Percentiles rank a stretch among this genome's conserved stretches.
Conservation (phyloP, 2,888 invertebrate genomes). For the Pinctada fucata region DNA sequence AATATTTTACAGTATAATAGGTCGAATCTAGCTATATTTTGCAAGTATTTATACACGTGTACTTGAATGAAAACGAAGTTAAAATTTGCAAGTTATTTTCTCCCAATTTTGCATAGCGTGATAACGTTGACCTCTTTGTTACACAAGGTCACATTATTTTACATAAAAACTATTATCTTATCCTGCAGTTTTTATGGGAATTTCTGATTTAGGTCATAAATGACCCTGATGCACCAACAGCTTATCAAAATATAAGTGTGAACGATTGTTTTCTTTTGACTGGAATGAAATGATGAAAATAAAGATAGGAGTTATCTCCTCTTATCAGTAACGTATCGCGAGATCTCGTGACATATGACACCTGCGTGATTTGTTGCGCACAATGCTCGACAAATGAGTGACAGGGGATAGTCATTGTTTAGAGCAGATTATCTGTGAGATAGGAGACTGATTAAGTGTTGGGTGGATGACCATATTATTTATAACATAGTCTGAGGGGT, state of each 20-base stretch:
- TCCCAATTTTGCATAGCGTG: too few relatives aligned
- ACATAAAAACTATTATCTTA: neutral
- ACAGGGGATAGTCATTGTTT: neutral
- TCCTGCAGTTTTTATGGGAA: neutral
- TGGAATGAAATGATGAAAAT: neutral
- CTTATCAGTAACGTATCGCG: neutral
- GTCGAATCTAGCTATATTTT: too few relatives aligned
- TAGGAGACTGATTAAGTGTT: neutral
- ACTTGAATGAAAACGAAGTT: too few relatives aligned
- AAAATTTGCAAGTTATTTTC: too few relatives aligned
- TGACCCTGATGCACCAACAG: neutral
- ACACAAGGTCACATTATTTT: neutral
- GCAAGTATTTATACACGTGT: too few relatives aligned
- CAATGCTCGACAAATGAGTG: neutral
- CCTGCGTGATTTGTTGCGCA: constrained; percentile 1
- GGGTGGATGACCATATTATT: neutral
- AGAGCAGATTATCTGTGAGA: neutral
- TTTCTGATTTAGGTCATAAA: neutral
- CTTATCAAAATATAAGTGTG: neutral
- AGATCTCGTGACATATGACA: constrained; percentile 1
- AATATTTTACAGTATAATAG: too few relatives aligned
- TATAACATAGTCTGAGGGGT: neutral
- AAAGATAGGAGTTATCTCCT: neutral
- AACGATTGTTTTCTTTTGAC: neutral
- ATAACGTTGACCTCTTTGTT: too few relatives aligned